phyloP scores from a whole-genome alignment of 1,140 invertebrate genomes.

The Caenorhabditis brenneri region DNA sequence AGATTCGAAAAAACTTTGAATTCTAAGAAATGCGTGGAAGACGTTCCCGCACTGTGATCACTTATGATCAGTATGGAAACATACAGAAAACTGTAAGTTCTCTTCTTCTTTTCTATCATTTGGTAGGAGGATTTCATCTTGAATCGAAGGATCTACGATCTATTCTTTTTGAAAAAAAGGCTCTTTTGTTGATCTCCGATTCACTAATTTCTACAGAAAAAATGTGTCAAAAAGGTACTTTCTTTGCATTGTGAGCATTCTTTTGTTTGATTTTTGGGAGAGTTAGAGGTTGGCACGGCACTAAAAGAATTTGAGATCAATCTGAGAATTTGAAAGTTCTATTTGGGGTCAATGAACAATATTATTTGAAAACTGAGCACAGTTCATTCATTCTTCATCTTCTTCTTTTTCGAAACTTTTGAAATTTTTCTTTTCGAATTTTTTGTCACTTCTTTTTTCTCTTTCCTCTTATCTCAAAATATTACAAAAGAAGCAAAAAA shows the following conservation, averaged over 20 bases:
- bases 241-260: background rate
- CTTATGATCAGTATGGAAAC: conserved; percentile 40
- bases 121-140: no score
- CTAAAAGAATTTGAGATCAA: background rate
- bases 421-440: background rate
- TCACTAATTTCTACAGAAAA: conserved; percentile 1
- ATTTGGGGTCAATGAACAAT: background rate
- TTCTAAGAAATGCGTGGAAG: conserved; percentile 7
- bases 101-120: background rate
- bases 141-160: no score
- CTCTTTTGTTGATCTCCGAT: conserved; percentile 3
- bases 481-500: background rate
- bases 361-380: background rate
- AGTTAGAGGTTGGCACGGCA: background rate
- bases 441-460: background rate
- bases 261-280: background rate
- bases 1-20: background rate
- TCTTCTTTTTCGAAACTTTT: background rate
- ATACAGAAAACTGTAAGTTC: conserved; percentile 4
- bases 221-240: conserved; percentile 16
- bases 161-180: no score
- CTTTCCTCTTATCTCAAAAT: background rate
- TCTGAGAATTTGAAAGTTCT: background rate
- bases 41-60: conserved; percentile 33
- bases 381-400: no score